A percentile compares a stretch with the other conserved stretches of the same genome.
Evolutionary conservation across 1,140 invertebrate species (phyloP).

Genomic region (Steinernema khuongi): DNA sequence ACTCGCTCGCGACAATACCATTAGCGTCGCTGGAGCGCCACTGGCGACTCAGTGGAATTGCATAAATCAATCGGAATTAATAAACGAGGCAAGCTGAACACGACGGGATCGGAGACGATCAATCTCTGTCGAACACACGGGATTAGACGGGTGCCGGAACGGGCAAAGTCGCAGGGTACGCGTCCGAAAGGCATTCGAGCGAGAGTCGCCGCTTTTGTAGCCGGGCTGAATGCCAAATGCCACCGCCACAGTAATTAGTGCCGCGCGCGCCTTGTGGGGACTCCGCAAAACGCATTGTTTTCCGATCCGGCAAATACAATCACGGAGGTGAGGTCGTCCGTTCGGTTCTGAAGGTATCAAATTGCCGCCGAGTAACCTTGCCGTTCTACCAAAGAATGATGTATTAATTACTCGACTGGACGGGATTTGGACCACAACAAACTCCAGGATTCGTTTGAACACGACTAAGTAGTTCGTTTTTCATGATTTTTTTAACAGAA

Average conservation of each 20-base stretch:
- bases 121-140: slow-evolving; percentile 13
- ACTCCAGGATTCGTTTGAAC: too few species aligned
- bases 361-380: neutral
- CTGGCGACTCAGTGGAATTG: neutral
- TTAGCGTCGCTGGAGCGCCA: neutral
- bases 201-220: slow-evolving; percentile 12
- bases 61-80: slow-evolving; percentile 11
- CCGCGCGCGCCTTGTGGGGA: neutral
- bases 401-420: neutral
- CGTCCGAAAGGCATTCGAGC: neutral
- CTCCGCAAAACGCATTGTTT: neutral
- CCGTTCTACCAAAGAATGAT: neutral
- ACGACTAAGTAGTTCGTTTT: too few species aligned
- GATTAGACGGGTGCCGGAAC: neutral
- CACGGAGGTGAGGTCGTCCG: slow-evolving; percentile 4
- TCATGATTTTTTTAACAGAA: too few species aligned
- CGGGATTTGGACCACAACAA: too few species aligned
- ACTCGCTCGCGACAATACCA: neutral
- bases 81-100: neutral
- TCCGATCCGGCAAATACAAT: neutral
- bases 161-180: neutral
- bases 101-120: neutral
- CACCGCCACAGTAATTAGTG: slow-evolving; percentile 11
- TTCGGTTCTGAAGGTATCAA: neutral
- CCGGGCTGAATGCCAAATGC: neutral